A percentile compares a stretch with the other conserved stretches of the same genome.
Evolutionary conservation across 2,797 vertebrate genomes (phyloP).

Genomic region (Paguma larvata): DNA sequence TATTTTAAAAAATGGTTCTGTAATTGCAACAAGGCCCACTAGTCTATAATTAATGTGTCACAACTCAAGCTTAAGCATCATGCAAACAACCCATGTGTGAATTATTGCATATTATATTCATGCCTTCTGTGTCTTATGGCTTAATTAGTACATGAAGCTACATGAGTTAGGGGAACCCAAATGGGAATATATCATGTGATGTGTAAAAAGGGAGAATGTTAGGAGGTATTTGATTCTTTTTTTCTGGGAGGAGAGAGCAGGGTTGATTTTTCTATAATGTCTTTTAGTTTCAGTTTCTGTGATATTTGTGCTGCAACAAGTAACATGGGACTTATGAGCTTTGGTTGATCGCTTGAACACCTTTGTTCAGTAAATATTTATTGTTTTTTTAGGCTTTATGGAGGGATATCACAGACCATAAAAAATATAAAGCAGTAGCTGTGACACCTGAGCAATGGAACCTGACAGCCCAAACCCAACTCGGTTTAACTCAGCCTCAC

Average conservation of each 20-base stretch:
- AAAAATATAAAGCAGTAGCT: background rate
- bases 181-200: constrained; percentile 85
- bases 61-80: constrained; percentile 81
- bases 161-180: constrained; percentile 84
- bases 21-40: constrained; percentile 81
- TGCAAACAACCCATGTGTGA: constrained; percentile 83
- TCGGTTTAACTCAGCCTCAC: constrained; percentile 45
- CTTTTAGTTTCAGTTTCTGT: constrained; percentile 25
- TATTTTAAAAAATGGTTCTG: constrained; percentile 81
- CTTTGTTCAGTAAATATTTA: constrained; percentile 40
- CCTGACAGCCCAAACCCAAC: constrained; percentile 26
- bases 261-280: constrained; percentile 48
- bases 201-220: constrained; percentile 81
- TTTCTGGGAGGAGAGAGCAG: constrained; percentile 6
- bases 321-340: constrained; percentile 37
- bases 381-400: background rate
- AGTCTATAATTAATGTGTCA: constrained; percentile 84
- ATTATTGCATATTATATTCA: constrained; percentile 87
- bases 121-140: constrained; percentile 87
- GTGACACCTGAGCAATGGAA: constrained; percentile 5
- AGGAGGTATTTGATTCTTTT: constrained; percentile 67
- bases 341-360: constrained; percentile 25
- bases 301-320: constrained; percentile 60
- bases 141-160: constrained; percentile 87
- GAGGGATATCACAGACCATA: background rate